These are phyloP conservation scores for Stigmatopora argus DNA, from an alignment of 2,113 vertebrate species.

Conservation along the genomic window DNA sequence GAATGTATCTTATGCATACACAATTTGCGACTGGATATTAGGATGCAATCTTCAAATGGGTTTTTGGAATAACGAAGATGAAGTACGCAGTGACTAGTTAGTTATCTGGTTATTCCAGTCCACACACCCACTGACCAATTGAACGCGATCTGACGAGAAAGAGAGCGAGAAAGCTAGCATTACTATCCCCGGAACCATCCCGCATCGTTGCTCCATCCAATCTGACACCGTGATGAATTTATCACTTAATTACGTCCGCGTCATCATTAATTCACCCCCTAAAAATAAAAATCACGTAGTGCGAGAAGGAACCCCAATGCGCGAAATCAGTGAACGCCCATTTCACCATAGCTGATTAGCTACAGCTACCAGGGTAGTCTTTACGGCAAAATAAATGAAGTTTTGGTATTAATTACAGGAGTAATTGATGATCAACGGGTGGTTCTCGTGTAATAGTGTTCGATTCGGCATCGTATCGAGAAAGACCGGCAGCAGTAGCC, in stretches of 20 bases:
- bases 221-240: not conserved
- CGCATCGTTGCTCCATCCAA: constrained; percentile 1
- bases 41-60: not conserved
- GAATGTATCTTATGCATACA: not conserved
- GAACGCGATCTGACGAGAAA: constrained; percentile 15
- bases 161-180: constrained; percentile 16
- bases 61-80: not conserved
- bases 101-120: constrained; percentile 9
- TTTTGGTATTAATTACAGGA: not conserved
- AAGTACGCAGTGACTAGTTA: not conserved
- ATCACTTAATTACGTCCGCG: not conserved
- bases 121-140: constrained; percentile 7
- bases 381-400: not conserved
- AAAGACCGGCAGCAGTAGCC: constrained; percentile 20
- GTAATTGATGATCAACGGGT: fast-evolving
- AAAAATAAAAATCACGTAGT: not conserved
- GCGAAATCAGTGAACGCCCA: constrained; percentile 63
- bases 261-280: not conserved
- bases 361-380: constrained; percentile 39
- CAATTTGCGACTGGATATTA: not conserved
- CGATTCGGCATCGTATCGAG: not conserved
- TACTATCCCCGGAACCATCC: not conserved
- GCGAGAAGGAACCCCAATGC: constrained; percentile 17
- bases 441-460: fast-evolving
- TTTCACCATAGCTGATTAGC: constrained; percentile 57